A percentile compares a stretch with the other conserved stretches of the same genome.
Evolutionary conservation across 1,140 invertebrate species (phyloP).

Genomic region (Spodoptera frugiperda): DNA sequence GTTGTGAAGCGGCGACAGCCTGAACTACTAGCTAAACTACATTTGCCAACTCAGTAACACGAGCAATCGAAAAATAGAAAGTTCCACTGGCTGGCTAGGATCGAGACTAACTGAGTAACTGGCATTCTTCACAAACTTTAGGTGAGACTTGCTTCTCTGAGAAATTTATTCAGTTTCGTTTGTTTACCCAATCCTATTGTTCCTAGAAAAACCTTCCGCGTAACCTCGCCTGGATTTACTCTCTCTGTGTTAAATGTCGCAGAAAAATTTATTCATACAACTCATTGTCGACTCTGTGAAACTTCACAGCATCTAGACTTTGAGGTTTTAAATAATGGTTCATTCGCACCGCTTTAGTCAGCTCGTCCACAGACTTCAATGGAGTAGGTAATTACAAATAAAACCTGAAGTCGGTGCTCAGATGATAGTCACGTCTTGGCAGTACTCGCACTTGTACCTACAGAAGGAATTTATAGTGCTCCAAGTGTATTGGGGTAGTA

Average conservation of each 20-base stretch:
- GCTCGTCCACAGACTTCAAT: neutral
- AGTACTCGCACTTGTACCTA: neutral
- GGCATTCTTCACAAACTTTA: conserved; percentile 81
- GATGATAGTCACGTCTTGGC: conserved; percentile 3
- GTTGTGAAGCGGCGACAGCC: conserved; percentile 68
- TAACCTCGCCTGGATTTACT: conserved; percentile 18
- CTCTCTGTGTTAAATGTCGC: conserved; percentile 36
- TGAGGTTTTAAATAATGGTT: conserved; percentile 18
- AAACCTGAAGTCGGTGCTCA: neutral
- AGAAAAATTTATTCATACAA: conserved; percentile 46
- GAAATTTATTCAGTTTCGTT: conserved; percentile 76
- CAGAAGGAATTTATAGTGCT: too few relatives aligned
- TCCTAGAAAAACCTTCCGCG: conserved; percentile 31
- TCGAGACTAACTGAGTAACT: conserved; percentile 79
- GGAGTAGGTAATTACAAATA: neutral
- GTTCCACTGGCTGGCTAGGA: conserved; percentile 67
- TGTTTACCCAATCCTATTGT: conserved; percentile 58
- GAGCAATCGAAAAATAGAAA: conserved; percentile 84
- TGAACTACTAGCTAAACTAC: conserved; percentile 78
- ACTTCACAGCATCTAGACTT: conserved; percentile 31
- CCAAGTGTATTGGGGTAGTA: conserved; percentile 1
- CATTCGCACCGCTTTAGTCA: conserved; percentile 1
- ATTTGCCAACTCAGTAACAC: conserved; percentile 81
- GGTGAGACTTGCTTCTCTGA: conserved; percentile 68
- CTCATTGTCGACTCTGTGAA: conserved; percentile 29